Evolutionary conservation across 2,888 invertebrate species (phyloP).

Genomic region (Drosophila rellima): DNA sequence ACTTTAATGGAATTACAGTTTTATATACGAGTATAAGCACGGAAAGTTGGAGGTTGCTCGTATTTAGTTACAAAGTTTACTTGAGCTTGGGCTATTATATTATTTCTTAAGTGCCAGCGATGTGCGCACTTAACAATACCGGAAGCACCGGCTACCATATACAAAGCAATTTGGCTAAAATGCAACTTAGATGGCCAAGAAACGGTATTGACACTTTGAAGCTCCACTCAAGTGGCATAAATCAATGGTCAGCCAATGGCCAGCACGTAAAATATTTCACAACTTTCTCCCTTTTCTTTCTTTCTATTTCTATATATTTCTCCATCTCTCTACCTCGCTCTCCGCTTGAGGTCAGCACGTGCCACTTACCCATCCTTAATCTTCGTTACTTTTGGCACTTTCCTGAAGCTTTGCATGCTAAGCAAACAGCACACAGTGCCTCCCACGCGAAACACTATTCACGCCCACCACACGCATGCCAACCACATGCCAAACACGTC

Average conservation of each 20-base stretch:
- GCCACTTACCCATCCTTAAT: slow-evolving; percentile 77
- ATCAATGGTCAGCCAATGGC: slow-evolving; percentile 76
- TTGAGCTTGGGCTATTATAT: slow-evolving; percentile 76
- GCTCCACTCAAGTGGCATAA: slow-evolving; percentile 77
- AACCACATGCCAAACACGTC: slow-evolving; percentile 51
- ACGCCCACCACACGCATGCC: slow-evolving; percentile 17
- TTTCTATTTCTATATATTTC: not conserved
- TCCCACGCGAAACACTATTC: slow-evolving; percentile 5
- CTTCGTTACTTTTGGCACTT: slow-evolving; percentile 83
- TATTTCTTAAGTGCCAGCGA: slow-evolving; percentile 74
- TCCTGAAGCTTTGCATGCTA: slow-evolving; percentile 76
- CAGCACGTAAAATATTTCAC: slow-evolving; percentile 79
- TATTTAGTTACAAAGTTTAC: slow-evolving; percentile 81
- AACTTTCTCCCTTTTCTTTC: slow-evolving; percentile 14
- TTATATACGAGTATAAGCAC: slow-evolving; percentile 57
- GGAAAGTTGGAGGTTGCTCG: slow-evolving; percentile 44
- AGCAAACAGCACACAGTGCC: slow-evolving; percentile 59
- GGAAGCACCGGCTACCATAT: slow-evolving; percentile 60
- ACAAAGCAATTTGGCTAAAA: slow-evolving; percentile 78
- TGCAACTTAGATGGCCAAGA: slow-evolving; percentile 60
- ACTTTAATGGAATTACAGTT: slow-evolving; percentile 81
- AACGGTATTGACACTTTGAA: slow-evolving; percentile 76
- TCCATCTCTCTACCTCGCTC: not conserved
- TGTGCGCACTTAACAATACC: slow-evolving; percentile 79
- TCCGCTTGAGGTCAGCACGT: slow-evolving; percentile 72